These are phyloP conservation scores for Pocillopora meandrina DNA, from an alignment of 92 coral and sea anemone species.

Conservation along the genomic window DNA sequence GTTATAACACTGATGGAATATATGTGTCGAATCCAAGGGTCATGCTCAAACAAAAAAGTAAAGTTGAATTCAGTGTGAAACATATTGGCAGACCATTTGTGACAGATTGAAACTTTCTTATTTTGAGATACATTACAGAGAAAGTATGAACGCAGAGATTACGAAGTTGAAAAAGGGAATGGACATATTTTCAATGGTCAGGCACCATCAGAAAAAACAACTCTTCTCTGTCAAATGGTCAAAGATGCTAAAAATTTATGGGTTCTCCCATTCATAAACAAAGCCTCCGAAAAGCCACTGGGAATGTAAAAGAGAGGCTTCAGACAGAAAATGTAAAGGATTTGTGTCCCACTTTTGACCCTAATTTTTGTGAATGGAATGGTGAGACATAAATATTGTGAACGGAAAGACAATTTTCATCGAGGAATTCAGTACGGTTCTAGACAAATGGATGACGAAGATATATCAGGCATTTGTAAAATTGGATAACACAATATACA, in stretches of 20 bases:
- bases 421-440: slow-evolving; percentile 47
- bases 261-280: slow-evolving; percentile 18
- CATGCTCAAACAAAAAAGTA: slow-evolving; percentile 14
- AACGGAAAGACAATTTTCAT: slow-evolving; percentile 28
- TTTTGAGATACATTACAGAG: slow-evolving; percentile 47
- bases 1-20: neutral
- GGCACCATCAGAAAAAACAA: slow-evolving; percentile 37
- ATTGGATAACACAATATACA: slow-evolving; percentile 9
- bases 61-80: slow-evolving; percentile 12
- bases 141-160: slow-evolving; percentile 21
- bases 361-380: slow-evolving; percentile 41
- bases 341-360: slow-evolving; percentile 44
- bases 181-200: slow-evolving; percentile 8
- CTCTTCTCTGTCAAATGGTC: slow-evolving; percentile 18
- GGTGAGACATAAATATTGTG: neutral
- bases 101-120: slow-evolving; percentile 10
- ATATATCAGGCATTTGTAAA: slow-evolving; percentile 22
- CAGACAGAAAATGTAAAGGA: slow-evolving; percentile 29
- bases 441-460: slow-evolving; percentile 42
- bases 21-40: slow-evolving; percentile 35
- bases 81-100: slow-evolving; percentile 35
- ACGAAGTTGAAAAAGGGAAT: neutral
- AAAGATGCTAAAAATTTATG: neutral
- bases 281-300: slow-evolving; percentile 22
- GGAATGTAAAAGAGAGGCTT: neutral